Base-by-base conservation (phyloP, 1,140 invertebrate species). In the Pseudomyrmex gracilis region DNA sequence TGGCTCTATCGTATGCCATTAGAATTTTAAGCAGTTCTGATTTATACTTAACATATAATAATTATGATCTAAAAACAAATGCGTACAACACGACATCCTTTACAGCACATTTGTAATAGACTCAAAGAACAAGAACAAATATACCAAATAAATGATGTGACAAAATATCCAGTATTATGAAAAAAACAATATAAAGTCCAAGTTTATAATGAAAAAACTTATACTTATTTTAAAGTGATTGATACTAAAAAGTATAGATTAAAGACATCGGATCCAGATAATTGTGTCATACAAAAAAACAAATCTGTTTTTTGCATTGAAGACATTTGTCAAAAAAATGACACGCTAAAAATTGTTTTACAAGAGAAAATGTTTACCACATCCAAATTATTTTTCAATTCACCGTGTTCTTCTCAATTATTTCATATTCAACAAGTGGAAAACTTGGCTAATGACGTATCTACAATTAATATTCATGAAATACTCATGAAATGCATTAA, bases 401-500 rank as follows among this genome's bases (percentile, higher is more conserved):
- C 58, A 60, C 58, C 58, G 58, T 60, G 58, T 60, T 60, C 20
- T 60, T 60, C 58, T 60, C 58, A 60, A 60, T 60, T 63, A 63
- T 63, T 63, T 13, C 60, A 63, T 43, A 63, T 63, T 63, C 60
- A 63, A 63, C 24, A 43, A n/a, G 60, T 63, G 15, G 4, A 63
- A 63, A 63, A 63, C 60, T 63, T 63, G 24, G 60, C 60, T 43
- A 61, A 61, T 61, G 24, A 61, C 34, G 10, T 4, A 0, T 67
- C 20, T 43, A 61, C 24, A 61, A 61, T 43, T 61, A 61, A 61
- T 61, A 61, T 61, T 43, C 0, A 61, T 61, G 13, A 61, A 34
- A 61, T 61, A 61, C 60, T 61, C 7, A 34, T 8, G 3, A 43
- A 61, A 12, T 61, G 60, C 60, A 61, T 61, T 24, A 61, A 61